A percentile compares a stretch with the other conserved stretches of the same genome.
Conservation (phyloP, 2,797 vertebrate genomes). For the Hippocampus kuda region DNA sequence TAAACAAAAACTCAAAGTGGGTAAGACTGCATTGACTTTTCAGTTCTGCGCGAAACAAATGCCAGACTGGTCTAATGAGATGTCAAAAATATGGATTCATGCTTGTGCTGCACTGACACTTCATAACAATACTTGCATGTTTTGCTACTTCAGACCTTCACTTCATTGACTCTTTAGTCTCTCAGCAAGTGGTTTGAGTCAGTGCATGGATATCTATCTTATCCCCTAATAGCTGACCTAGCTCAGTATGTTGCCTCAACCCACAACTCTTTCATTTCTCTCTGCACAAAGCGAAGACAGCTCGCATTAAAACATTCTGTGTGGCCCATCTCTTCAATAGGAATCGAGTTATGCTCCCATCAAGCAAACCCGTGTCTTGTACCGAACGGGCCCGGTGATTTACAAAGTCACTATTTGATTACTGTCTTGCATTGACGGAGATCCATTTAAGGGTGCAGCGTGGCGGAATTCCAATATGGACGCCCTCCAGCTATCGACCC, state of each 20-base stretch:
- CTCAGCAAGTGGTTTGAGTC: too few relatives aligned
- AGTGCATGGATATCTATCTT: slow-evolving; percentile 4
- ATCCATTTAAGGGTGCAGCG: slow-evolving; percentile 62
- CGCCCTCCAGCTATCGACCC: slow-evolving; percentile 70
- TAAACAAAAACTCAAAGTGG: too few relatives aligned
- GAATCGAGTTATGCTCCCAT: slow-evolving; percentile 63
- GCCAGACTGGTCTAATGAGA: neutral
- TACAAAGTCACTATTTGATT: slow-evolving; percentile 64
- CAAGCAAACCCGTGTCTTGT: slow-evolving; percentile 54
- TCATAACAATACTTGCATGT: neutral
- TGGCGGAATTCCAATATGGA: slow-evolving; percentile 65
- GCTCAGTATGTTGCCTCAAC: slow-evolving; percentile 16
- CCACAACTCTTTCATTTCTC: slow-evolving; percentile 34
- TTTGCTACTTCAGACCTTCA: neutral
- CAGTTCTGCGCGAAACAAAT: too few relatives aligned
- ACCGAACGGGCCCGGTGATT: slow-evolving; percentile 52
- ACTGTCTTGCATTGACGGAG: slow-evolving; percentile 57
- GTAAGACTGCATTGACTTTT: too few relatives aligned
- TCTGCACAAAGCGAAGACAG: slow-evolving; percentile 21
- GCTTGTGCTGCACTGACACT: neutral
- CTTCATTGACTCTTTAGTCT: neutral
- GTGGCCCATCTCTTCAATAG: slow-evolving; percentile 36
- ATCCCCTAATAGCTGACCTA: slow-evolving; percentile 19
- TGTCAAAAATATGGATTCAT: neutral
- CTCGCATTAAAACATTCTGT: slow-evolving; percentile 24